These are phyloP conservation scores for Trichonephila clavata DNA, from an alignment of 1,140 invertebrate species.

Conservation along the genomic window DNA sequence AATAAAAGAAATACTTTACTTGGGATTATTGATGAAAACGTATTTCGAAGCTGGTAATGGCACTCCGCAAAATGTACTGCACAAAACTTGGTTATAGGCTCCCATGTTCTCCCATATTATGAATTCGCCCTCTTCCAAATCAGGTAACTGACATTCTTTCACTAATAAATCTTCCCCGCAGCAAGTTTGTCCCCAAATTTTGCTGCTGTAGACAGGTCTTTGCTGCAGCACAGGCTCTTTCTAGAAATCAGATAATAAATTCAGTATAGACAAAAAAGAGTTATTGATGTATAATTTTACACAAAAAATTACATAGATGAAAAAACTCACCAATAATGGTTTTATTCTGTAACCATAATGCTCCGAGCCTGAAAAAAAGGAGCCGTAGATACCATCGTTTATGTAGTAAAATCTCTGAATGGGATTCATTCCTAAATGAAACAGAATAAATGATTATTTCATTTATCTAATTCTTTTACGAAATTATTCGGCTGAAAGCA, in stretches of 20 bases:
- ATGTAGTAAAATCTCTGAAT: constrained; percentile 88
- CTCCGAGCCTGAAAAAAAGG: constrained; percentile 97
- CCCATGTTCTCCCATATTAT: constrained; percentile 83
- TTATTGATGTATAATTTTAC: no score
- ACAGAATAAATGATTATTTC: no score
- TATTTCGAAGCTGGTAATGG: constrained; percentile 19
- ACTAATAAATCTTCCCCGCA: constrained; percentile 82
- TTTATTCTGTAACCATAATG: constrained; percentile 90
- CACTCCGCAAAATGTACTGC: constrained; percentile 27
- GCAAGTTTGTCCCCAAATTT: constrained; percentile 83
- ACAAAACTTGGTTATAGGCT: constrained; percentile 81
- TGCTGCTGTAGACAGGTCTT: constrained; percentile 77
- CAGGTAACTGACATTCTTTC: constrained; percentile 80
- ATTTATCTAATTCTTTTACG: no score
- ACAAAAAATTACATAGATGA: no score
- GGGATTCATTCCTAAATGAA: neutral
- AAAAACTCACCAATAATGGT: constrained; percentile 84
- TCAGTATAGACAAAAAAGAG: no score
- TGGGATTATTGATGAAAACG: constrained; percentile 6
- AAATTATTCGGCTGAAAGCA: no score
- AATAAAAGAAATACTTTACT: neutral
- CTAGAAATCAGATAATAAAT: neutral
- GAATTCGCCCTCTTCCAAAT: constrained; percentile 82
- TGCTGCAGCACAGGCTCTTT: neutral
- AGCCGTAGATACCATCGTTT: constrained; percentile 99